Evolutionary conservation across 2,888 invertebrate genomes (phyloP), one percentile per base, ranked within the genome.

Genomic region (Brachypalpus laphriformis): DNA sequence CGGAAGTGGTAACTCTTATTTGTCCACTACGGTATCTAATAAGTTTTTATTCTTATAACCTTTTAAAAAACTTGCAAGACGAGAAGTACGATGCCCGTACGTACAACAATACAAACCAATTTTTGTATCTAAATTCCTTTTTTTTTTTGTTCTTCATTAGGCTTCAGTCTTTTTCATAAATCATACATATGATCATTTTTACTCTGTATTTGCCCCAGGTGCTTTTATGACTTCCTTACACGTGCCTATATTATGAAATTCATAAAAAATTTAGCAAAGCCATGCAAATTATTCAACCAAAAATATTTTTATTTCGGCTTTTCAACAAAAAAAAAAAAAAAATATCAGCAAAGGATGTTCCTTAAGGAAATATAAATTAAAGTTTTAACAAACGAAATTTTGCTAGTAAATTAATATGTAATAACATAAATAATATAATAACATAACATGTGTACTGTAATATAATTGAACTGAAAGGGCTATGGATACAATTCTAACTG

Each of bases 321-420:
- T 66, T 74, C 16, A 74, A 81, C 66, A 54, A 71, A 54, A 70
- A 42, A 47, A 74, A 81, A 59, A 54, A 71, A 54, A 70, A 42
- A 47, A 37, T 63, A 66, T 59, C 14, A 80, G 51, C 42, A 72
- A 34, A 31, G 40, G 61, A 66, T 20, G 18, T 49, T 42, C 22
- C 28, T 49, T 42, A 77, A 56, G 68, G 18, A 45, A 57, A 34
- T 54, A 9, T 56, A 80, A 72, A 70, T 31, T 42, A 16, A 72
- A 20, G 11, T 34, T 57, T 49, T 20, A 25, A 49, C 31, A 61
- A 72, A 34, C 14, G 14, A 57, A 47, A 25, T 56, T 40, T 56
- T 25, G 22, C 28, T 57, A 66, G 59, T 42, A 57, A 25, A 40
- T 40, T 42, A 49, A 68, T 40, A 14, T n/a, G 31, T 70, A 42